A percentile compares a stretch with the other conserved stretches of the same genome.
phyloP scores from a whole-genome alignment of 2,113 vertebrate genomes.

The Macquaria ambigua region DNA sequence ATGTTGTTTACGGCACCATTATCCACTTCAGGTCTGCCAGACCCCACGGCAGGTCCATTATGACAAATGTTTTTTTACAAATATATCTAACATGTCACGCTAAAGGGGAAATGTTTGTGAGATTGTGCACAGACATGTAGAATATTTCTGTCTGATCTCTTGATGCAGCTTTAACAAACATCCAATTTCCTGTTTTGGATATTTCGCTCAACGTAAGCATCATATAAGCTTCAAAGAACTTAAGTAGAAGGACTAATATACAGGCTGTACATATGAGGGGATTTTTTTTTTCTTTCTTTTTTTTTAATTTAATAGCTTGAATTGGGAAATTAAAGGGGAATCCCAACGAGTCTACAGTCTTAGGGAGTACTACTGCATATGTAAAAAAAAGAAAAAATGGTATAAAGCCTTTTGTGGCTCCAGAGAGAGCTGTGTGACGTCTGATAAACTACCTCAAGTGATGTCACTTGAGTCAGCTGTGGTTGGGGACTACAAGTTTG shows the following conservation, averaged over 20 bases:
- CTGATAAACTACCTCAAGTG: too few species aligned
- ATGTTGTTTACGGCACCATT: constrained; percentile 33
- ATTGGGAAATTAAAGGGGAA: too few species aligned
- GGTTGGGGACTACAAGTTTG: neutral
- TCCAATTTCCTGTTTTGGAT: neutral
- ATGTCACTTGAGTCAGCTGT: neutral
- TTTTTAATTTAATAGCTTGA: too few species aligned
- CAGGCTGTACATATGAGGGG: too few species aligned
- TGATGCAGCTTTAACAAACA: neutral
- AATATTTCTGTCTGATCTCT: neutral
- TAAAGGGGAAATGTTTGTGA: neutral
- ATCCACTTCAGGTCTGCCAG: constrained; percentile 40
- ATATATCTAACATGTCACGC: neutral
- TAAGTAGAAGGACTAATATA: neutral
- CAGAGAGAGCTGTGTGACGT: too few species aligned
- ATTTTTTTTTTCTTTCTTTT: too few species aligned
- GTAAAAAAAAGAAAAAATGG: neutral
- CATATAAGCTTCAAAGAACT: neutral
- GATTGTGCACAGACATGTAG: neutral
- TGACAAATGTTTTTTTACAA: neutral
- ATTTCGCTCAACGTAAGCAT: neutral
- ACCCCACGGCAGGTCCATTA: neutral
- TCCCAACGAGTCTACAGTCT: neutral
- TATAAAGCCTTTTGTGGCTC: neutral
- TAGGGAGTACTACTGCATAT: neutral